These are phyloP conservation scores for Gari tellinella DNA, from an alignment of 2,888 invertebrate species.

Conservation along the genomic window DNA sequence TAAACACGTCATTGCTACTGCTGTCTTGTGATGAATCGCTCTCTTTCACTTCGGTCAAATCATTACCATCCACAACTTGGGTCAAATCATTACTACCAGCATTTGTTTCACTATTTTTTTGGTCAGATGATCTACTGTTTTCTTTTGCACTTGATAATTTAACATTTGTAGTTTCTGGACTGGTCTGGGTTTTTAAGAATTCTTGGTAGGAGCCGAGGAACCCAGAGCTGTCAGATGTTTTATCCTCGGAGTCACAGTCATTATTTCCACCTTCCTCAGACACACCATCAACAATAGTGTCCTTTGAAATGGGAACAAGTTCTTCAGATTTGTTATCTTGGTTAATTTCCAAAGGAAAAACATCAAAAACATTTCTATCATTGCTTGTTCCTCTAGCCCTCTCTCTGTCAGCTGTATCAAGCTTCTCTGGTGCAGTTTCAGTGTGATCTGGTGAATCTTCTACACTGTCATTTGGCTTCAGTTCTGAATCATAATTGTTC, in stretches of 20 bases:
- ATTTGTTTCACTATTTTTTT: neutral
- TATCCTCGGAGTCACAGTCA: too few relatives aligned
- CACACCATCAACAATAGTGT: too few relatives aligned
- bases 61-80: too few relatives aligned
- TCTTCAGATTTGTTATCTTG: neutral
- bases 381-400: too few relatives aligned
- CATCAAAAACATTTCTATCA: constrained; percentile 57
- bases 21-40: neutral
- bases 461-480: too few relatives aligned
- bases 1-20: constrained; percentile 20
- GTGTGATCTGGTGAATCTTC: too few relatives aligned
- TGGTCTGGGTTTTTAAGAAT: constrained; percentile 4
- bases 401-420: too few relatives aligned
- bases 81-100: too few relatives aligned
- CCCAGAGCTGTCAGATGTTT: neutral
- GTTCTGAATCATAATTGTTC: too few relatives aligned
- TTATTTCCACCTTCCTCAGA: too few relatives aligned
- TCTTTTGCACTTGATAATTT: neutral
- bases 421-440: too few relatives aligned
- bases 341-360: constrained; percentile 38
- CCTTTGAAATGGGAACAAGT: neutral
- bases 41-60: neutral
- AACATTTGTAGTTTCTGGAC: too few relatives aligned
- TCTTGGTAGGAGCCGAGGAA: constrained; percentile 45
- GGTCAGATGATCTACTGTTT: neutral